phyloP scores from a whole-genome alignment of 2,797 vertebrate species.

The Muraenolepis orangiensis region DNA sequence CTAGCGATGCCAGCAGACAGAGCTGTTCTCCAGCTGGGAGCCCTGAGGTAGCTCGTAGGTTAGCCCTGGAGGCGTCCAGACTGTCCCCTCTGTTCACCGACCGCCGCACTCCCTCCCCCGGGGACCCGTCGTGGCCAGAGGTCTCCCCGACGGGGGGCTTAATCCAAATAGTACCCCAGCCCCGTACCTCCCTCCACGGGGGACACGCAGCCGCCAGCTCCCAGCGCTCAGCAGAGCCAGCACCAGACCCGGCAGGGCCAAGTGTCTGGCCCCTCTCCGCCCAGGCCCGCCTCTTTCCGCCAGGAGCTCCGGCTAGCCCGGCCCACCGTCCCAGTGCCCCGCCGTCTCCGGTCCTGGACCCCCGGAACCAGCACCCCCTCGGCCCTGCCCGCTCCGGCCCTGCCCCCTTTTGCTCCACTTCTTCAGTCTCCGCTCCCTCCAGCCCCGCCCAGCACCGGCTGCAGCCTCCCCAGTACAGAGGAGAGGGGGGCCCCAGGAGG shows the following conservation, averaged over 20 bases:
- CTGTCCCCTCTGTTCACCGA: slow-evolving; percentile 52
- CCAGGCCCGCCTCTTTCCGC: slow-evolving; percentile 26
- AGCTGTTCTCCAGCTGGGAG: slow-evolving; percentile 47
- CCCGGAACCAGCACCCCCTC: slow-evolving; percentile 23
- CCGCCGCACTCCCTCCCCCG: slow-evolving; percentile 54
- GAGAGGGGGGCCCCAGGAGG: slow-evolving; percentile 24
- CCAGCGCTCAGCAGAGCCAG: slow-evolving; percentile 20
- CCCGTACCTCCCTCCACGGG: slow-evolving; percentile 26
- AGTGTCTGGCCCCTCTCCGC: slow-evolving; percentile 29
- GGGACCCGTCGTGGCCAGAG: slow-evolving; percentile 48
- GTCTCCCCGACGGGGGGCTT: slow-evolving; percentile 38
- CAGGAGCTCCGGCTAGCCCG: slow-evolving; percentile 39
- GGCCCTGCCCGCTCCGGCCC: not conserved
- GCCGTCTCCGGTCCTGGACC: slow-evolving; percentile 47
- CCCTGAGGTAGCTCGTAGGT: slow-evolving; percentile 51
- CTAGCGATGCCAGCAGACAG: slow-evolving; percentile 29
- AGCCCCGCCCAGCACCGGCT: slow-evolving; percentile 34
- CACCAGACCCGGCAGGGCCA: slow-evolving; percentile 34
- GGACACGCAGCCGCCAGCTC: slow-evolving; percentile 29
- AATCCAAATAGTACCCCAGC: slow-evolving; percentile 36
- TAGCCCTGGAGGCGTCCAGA: slow-evolving; percentile 56
- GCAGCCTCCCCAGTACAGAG: slow-evolving; percentile 51
- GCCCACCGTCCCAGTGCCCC: slow-evolving; percentile 31
- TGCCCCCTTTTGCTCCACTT: not conserved
- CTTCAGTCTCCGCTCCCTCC: not conserved